phyloP scores from a whole-genome alignment of 2,113 vertebrate species.

The Petaurus breviceps region DNA sequence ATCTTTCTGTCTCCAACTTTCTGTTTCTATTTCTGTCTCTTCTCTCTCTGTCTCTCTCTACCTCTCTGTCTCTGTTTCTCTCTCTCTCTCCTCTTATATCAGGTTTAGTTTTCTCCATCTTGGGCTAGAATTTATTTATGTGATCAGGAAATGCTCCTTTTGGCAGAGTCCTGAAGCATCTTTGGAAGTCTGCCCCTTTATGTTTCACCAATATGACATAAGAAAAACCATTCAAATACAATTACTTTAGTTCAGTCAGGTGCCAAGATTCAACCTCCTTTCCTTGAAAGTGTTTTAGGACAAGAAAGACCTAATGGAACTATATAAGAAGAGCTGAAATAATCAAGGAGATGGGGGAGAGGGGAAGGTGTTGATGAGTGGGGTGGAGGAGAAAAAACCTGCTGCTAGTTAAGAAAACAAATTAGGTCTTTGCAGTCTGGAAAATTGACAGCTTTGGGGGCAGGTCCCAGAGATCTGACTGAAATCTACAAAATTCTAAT shows the following conservation, averaged over 20 bases:
- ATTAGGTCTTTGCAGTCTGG: background rate
- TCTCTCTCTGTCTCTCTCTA: too few relatives aligned
- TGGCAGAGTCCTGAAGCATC: background rate
- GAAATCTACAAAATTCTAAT: background rate
- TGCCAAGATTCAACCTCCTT: slow-evolving; percentile 73
- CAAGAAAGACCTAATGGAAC: slow-evolving; percentile 60
- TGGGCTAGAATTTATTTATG: slow-evolving; percentile 27
- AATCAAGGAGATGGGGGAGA: background rate
- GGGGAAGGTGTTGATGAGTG: too few relatives aligned
- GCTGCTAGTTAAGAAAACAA: background rate
- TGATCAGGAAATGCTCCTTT: slow-evolving; percentile 56
- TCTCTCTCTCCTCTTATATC: background rate
- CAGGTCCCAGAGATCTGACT: background rate
- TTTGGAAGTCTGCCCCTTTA: slow-evolving; percentile 54
- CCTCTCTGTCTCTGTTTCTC: background rate
- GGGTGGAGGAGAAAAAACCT: background rate
- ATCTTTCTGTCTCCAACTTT: background rate
- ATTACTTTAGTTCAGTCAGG: slow-evolving; percentile 80
- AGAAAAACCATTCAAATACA: slow-evolving; percentile 54
- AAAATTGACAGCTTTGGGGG: background rate
- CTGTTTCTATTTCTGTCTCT: background rate
- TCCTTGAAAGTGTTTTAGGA: slow-evolving; percentile 63
- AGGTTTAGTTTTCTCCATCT: slow-evolving; percentile 21
- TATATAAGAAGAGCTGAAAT: slow-evolving; percentile 58
- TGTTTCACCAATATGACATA: slow-evolving; percentile 7